A percentile compares a stretch with the other conserved stretches of the same genome.
Evolutionary conservation across 2,113 vertebrate genomes (phyloP).

Genomic region (Heterotis niloticus): DNA sequence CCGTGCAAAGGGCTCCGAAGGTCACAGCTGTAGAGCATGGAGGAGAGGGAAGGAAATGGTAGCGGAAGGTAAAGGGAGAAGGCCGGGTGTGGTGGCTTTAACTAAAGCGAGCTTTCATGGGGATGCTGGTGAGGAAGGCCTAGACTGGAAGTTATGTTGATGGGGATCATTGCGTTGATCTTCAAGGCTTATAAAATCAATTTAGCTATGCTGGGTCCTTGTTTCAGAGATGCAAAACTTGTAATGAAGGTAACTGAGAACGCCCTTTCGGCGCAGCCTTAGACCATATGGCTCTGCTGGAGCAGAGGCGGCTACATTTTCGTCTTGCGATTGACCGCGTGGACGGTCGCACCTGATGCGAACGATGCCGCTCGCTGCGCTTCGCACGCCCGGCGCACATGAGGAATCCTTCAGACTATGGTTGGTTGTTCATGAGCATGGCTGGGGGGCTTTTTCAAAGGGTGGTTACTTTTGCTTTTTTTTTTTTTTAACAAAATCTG

Average conservation of each 20-base stretch:
- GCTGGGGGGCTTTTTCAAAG: not conserved
- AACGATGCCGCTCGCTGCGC: no score
- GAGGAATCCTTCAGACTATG: no score
- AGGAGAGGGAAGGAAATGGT: slow-evolving; percentile 16
- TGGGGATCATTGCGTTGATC: slow-evolving; percentile 46
- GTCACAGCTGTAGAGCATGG: slow-evolving; percentile 34
- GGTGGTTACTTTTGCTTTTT: not conserved
- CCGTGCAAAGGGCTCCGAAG: slow-evolving; percentile 40
- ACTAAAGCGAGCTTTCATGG: not conserved
- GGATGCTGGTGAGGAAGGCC: slow-evolving; percentile 24
- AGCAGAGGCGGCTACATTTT: not conserved
- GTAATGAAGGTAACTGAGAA: slow-evolving; percentile 36
- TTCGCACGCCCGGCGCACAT: no score
- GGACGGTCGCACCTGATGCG: no score
- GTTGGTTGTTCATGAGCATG: no score
- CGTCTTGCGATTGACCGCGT: not conserved
- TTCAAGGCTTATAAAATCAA: slow-evolving; percentile 46
- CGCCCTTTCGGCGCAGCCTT: slow-evolving; percentile 34
- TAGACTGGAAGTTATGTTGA: slow-evolving; percentile 22
- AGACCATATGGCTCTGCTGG: slow-evolving; percentile 30
- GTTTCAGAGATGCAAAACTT: slow-evolving; percentile 28
- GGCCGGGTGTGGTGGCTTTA: not conserved
- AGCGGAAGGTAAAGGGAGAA: not conserved
- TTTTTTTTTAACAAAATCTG: not conserved
- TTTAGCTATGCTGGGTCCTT: slow-evolving; percentile 32